phyloP scores from a whole-genome alignment of 2,797 vertebrate genomes.

The Poeciliopsis turneri region DNA sequence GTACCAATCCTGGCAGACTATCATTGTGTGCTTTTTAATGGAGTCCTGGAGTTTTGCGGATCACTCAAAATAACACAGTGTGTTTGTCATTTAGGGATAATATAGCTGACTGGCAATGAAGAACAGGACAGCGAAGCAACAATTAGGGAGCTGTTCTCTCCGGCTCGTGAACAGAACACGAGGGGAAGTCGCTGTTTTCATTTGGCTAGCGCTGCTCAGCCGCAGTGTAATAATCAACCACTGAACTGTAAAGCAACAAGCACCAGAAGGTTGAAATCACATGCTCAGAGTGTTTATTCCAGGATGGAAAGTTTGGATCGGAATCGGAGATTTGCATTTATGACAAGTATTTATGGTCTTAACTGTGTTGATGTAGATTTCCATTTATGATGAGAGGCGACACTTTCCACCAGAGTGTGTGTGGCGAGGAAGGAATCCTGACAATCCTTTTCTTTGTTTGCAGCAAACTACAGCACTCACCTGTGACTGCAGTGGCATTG shows the following conservation, averaged over 20 bases:
- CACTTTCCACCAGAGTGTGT: constrained; percentile 36
- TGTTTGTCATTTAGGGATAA: constrained; percentile 79
- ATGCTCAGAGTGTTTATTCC: constrained; percentile 20
- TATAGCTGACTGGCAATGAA: constrained; percentile 63
- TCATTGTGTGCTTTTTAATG: constrained; percentile 75
- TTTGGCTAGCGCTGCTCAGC: constrained; percentile 65
- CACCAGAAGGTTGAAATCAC: constrained; percentile 46
- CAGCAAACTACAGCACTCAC: constrained; percentile 73
- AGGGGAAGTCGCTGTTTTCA: constrained; percentile 65
- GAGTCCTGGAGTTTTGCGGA: constrained; percentile 73
- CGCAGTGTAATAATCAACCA: constrained; percentile 58
- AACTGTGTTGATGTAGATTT: constrained; percentile 39
- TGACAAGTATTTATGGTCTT: constrained; percentile 26
- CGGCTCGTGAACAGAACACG: constrained; percentile 46
- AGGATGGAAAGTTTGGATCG: constrained; percentile 36
- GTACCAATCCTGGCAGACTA: constrained; percentile 67
- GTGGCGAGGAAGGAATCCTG: constrained; percentile 55
- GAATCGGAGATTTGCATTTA: constrained; percentile 39
- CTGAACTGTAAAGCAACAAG: constrained; percentile 38
- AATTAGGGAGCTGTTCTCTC: constrained; percentile 72
- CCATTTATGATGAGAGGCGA: constrained; percentile 42
- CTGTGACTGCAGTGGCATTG: constrained; percentile 75
- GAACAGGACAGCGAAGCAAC: constrained; percentile 66
- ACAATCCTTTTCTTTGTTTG: constrained; percentile 79
- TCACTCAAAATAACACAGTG: constrained; percentile 78